Base-by-base conservation (phyloP, 2,888 invertebrate species). In the Agelastica alni region DNA sequence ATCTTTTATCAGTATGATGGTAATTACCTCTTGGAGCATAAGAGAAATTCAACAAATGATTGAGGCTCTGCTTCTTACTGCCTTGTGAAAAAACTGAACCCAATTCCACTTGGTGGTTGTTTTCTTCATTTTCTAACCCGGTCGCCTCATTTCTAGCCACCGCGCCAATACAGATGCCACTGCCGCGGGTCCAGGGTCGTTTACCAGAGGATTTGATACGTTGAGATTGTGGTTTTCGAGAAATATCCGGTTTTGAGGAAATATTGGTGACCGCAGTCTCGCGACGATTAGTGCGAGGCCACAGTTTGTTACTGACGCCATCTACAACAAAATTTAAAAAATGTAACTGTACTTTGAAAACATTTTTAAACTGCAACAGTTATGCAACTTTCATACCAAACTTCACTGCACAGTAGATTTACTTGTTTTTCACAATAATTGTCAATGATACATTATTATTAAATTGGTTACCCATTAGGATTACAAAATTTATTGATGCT, bases 31-130 rank as follows among this genome's bases (percentile, higher is more conserved):
- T 57, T 12, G 67, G 66, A 39, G 88, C 84, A 16, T 90, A 93
- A 76, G 89, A 88, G 79, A 96, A 96, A 80, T 95, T 95, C 70
- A 95, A 85, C 84, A 96, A 85, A 84, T 95, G 93, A 79, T 92
- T 94, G 80, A 93, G 83, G 80, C 91, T 95, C 81, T 90, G 91
- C 82, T 93, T 93, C 78, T 91, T 93, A 78, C 90, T 89, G 80
- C 91, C 91, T 77, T 85, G 85, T 75, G 83, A 80, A 81, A 89
- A 86, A 70, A 91, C 87, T 75, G 92, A 92, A 81, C 91, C 91
- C 77, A 86, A 79, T 83, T 93, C 93, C 75, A 84, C 83, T 71
- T 81, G 79, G 60, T 83, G 79, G 44, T 79, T n/a, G 18, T 20
- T 10, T 2, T 20, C 20, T 20, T 6, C 78, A 63, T 81, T 81